Evolutionary conservation across 2,113 vertebrate species (phyloP).

Genomic region (Aegithalos caudatus): DNA sequence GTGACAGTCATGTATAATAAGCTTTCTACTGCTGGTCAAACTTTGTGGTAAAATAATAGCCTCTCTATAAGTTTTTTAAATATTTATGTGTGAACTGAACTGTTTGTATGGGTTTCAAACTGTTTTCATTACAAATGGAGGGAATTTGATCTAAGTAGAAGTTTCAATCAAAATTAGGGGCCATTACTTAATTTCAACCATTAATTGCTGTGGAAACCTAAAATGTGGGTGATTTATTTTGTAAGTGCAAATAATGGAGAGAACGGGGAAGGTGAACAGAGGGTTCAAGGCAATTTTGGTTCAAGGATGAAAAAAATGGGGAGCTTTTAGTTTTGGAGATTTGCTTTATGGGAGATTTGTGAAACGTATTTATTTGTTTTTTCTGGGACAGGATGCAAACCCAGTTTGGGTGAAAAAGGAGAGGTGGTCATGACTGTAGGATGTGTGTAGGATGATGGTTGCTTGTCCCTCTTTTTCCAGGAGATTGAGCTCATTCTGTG

Average conservation of each 20-base stretch:
- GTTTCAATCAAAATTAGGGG: neutral
- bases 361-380: neutral
- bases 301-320: neutral
- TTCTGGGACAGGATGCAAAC: neutral
- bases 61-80: neutral
- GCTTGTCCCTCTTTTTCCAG: neutral
- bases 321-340: neutral
- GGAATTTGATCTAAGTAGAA: neutral
- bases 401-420: neutral
- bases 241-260: neutral
- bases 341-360: neutral
- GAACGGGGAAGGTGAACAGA: neutral
- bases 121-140: constrained; percentile 15
- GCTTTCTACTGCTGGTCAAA: constrained; percentile 28
- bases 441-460: neutral
- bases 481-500: neutral
- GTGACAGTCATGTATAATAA: constrained; percentile 55
- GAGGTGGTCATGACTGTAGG: neutral
- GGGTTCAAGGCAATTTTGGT: neutral
- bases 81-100: constrained; percentile 18
- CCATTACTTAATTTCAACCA: neutral
- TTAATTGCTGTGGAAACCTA: constrained; percentile 17
- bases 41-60: constrained; percentile 35
- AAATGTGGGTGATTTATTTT: neutral
- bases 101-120: neutral